These are phyloP conservation scores for Micrastur ruficollis DNA, from an alignment of 2,797 vertebrate species.

Conservation along the genomic window DNA sequence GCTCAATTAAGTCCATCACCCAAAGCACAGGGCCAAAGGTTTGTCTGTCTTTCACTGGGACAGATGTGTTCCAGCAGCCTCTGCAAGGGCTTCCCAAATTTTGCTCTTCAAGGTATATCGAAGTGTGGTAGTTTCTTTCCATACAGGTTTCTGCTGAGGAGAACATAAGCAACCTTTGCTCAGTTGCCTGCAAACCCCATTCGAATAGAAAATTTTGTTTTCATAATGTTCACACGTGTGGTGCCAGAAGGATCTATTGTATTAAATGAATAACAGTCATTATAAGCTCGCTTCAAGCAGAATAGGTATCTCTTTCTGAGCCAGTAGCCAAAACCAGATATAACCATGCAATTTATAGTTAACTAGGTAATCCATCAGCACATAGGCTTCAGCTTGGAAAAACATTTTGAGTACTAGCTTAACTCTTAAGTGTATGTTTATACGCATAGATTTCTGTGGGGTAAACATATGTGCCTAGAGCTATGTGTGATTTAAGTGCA, in stretches of 20 bases:
- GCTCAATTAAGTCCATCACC: background rate
- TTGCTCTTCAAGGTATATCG: background rate
- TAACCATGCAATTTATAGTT: background rate
- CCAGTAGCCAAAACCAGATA: background rate
- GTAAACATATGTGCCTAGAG: background rate
- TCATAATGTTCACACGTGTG: fast-evolving
- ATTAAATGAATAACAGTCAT: background rate
- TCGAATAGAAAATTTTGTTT: background rate
- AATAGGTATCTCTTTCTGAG: background rate
- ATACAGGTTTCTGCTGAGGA: background rate
- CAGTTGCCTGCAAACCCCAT: background rate
- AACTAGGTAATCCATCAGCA: constrained; percentile 5
- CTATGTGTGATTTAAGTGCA: background rate
- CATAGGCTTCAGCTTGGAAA: background rate
- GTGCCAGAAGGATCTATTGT: background rate
- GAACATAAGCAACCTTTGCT: background rate
- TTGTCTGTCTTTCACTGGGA: background rate
- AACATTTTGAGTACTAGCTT: background rate
- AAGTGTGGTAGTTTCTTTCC: background rate
- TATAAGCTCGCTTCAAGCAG: background rate
- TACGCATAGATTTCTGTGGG: background rate
- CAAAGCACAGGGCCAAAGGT: background rate
- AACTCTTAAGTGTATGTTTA: background rate
- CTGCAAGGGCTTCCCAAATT: background rate
- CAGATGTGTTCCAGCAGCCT: fast-evolving